Evolutionary conservation across 92 coral and sea anemone genomes (phyloP), one percentile per base, ranked within the genome.

Genomic region (Porites divaricata): DNA sequence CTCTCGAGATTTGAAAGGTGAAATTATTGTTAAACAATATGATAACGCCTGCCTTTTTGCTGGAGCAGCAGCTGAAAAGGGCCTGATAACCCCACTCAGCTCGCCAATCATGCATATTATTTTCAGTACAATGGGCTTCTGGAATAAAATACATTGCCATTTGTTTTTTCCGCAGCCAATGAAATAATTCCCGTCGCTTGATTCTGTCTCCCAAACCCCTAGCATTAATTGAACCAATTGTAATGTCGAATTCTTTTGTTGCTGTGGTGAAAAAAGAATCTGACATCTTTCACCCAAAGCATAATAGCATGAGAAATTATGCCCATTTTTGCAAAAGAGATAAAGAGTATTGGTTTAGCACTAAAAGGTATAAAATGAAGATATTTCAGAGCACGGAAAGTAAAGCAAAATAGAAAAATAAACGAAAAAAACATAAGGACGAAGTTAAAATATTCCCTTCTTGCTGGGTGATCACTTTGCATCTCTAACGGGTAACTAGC

Each of bases 81-180:
- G 74, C 74, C 24, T 69, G 74, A 28, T 69, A 69, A 17, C 74
- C 74, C 74, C 74, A 69, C 26, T 69, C 74, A 26, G 74, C 52
- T 7, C 51, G 49, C 52, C 52, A 69, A 17, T 26, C 74, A 69
- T 69, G 74, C 74, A 69, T 69, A 26, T 69, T 69, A 25, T 22
- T 13, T 69, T 69, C 51, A 7, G 74, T 69, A 69, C 65, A 61
- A 61, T 61, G 4, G 4, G 65, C 65, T 6, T 61, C 65, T 61
- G 1, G 65, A 61, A 61, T 61, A 61, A 61, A 61, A 61, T 61
- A 61, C 65, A 61, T 61, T 2, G 65, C 65, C 4, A 61, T 61
- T 61, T 61, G 17, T 14, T 61, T 61, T 61, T 61, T n/a, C n/a
- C 20, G 17, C 65, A 61, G 35, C 35, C 35, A 28, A 28, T 28